Conservation (phyloP, 2,797 vertebrate species). For the Pachyuromys duprasi region DNA sequence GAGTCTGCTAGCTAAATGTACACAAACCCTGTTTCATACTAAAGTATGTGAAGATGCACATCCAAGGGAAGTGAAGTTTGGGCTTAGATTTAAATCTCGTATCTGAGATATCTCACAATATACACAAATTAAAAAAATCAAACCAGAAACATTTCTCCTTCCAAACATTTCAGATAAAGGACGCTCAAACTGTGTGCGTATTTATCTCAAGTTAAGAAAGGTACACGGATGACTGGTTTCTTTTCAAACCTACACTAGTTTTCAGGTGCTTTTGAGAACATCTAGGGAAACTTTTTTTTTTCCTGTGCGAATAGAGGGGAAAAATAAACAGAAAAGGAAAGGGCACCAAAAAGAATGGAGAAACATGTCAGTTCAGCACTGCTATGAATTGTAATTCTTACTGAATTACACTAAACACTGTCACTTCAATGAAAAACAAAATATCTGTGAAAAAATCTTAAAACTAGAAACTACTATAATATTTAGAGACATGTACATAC, state of each 20-base stretch:
- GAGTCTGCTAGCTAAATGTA: neutral
- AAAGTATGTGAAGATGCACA: neutral
- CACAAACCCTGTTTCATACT: neutral
- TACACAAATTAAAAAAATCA: neutral
- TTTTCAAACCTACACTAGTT: neutral
- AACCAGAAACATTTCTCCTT: neutral
- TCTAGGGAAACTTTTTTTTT: neutral
- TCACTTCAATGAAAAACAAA: conserved; percentile 34
- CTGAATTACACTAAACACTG: conserved; percentile 14
- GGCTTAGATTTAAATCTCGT: neutral
- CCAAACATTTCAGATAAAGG: neutral
- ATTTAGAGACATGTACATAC: neutral
- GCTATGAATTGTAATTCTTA: conserved; percentile 7
- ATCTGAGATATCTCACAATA: neutral
- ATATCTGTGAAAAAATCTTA: conserved; percentile 31
- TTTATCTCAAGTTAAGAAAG: neutral
- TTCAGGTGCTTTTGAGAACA: neutral
- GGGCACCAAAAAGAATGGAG: neutral
- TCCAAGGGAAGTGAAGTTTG: neutral
- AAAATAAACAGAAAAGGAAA: neutral
- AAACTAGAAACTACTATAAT: conserved; percentile 27
- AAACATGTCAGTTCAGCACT: neutral
- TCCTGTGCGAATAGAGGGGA: too few species aligned
- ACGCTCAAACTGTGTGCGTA: neutral
- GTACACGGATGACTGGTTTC: neutral